Evolutionary conservation across 2,888 invertebrate species (phyloP).

Genomic region (Tipula helvola): DNA sequence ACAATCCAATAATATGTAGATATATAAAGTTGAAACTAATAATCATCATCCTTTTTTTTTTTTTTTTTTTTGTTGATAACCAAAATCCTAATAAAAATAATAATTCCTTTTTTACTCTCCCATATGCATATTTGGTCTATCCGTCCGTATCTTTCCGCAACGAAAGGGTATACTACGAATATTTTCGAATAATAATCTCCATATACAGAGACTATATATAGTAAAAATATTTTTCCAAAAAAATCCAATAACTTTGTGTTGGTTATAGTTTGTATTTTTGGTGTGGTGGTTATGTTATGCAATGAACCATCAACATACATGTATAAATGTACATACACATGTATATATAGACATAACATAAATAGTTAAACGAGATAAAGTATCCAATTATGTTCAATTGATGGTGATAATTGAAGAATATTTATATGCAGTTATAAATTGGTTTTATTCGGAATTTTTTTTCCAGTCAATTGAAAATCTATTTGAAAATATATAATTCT

Average conservation of each 20-base stretch:
- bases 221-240: neutral
- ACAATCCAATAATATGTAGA: neutral
- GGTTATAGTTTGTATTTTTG: neutral
- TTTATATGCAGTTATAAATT: conserved; percentile 9
- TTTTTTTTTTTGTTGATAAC: neutral
- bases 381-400: conserved; percentile 11
- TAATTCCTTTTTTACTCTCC: neutral
- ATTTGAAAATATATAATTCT: neutral
- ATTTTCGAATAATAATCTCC: neutral
- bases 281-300: neutral
- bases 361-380: conserved; percentile 7
- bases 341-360: neutral
- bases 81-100: neutral
- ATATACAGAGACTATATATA: neutral
- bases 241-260: neutral
- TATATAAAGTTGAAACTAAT: neutral
- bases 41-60: neutral
- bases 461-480: neutral
- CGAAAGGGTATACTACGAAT: neutral
- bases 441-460: neutral
- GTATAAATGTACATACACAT: neutral
- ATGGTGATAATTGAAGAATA: conserved; percentile 10
- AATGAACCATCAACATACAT: neutral
- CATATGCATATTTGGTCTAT: neutral
- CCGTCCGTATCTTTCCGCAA: neutral